Percentiles rank a stretch among this genome's conserved stretches.
These are phyloP conservation scores for Bostrychus sinensis DNA, from an alignment of 2,113 vertebrate species.

Conservation along the genomic window DNA sequence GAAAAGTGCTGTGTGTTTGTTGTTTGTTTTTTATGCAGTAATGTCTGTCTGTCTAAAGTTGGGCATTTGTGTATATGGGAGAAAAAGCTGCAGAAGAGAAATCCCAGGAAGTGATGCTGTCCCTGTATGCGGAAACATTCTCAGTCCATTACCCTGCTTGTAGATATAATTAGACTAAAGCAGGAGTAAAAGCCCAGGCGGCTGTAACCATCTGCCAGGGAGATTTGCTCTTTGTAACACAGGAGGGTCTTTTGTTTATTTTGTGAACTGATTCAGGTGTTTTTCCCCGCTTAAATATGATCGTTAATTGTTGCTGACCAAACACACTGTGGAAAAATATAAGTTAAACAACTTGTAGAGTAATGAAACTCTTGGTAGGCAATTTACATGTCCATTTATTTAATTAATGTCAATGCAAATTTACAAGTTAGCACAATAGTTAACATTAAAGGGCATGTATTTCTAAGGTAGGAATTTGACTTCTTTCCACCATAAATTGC, in stretches of 20 bases:
- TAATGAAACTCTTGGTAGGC: conserved; percentile 11
- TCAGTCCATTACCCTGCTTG: conserved; percentile 75
- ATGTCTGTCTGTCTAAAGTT: conserved; percentile 52
- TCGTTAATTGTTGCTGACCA: conserved; percentile 26
- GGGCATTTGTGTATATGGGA: conserved; percentile 13
- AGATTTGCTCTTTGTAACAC: conserved; percentile 51
- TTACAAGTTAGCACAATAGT: conserved; percentile 6
- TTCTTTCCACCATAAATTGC: too few species aligned
- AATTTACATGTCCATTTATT: conserved; percentile 8
- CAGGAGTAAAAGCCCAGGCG: conserved; percentile 56
- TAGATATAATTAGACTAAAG: conserved; percentile 72
- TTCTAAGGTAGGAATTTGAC: too few species aligned
- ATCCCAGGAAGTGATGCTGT: conserved; percentile 55
- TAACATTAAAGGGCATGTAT: neutral
- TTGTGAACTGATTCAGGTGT: conserved; percentile 2
- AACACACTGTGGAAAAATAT: conserved; percentile 1
- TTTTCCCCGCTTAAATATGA: conserved; percentile 14
- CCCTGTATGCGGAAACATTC: conserved; percentile 63
- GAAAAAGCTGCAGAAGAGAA: conserved; percentile 27
- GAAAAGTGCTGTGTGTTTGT: conserved; percentile 16
- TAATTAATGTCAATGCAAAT: neutral
- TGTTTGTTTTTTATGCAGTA: conserved; percentile 36
- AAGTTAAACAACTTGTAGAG: conserved; percentile 14
- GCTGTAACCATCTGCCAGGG: conserved; percentile 71
- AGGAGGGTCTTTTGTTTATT: conserved; percentile 43